Percentiles rank a stretch among this genome's conserved stretches.
phyloP scores from a whole-genome alignment of 1,140 invertebrate species.

The Thalassaphorura encarpata region DNA sequence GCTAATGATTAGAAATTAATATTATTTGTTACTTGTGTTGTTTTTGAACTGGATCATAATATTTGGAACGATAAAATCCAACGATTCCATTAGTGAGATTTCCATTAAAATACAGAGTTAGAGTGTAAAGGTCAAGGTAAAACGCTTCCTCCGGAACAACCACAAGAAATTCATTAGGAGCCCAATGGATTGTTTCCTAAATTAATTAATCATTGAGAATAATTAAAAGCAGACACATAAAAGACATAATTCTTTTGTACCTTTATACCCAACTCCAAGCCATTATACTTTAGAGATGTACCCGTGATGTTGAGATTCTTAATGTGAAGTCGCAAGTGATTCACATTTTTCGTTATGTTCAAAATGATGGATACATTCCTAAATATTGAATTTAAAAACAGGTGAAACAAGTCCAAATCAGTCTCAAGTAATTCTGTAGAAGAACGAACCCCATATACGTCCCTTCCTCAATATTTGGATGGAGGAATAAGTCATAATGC shows the following conservation, averaged over 20 bases:
- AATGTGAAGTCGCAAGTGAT: conserved; percentile 40
- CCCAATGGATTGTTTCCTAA: conserved; percentile 41
- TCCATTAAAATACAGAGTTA: conserved; percentile 57
- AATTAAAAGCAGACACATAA: neutral
- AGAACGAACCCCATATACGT: conserved; percentile 38
- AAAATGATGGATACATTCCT: conserved; percentile 16
- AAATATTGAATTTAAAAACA: neutral
- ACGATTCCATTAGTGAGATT: conserved; percentile 52
- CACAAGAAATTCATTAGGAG: conserved; percentile 55
- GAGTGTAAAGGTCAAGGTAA: conserved; percentile 47
- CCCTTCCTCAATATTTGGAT: conserved; percentile 40
- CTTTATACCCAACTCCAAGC: neutral
- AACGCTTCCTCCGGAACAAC: conserved; percentile 46
- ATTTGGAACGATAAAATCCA: conserved; percentile 68
- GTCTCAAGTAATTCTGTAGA: neutral
- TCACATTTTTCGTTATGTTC: conserved; percentile 34
- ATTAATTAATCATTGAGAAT: conserved; percentile 21
- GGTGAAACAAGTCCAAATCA: neutral
- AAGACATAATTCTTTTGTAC: neutral
- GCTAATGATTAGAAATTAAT: neutral
- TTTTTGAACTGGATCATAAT: conserved; percentile 48
- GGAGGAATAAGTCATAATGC: conserved; percentile 45
- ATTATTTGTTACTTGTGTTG: neutral
- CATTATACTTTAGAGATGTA: neutral
- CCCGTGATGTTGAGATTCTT: conserved; percentile 32